Percentiles rank a stretch among this genome's conserved stretches.
phyloP scores from a whole-genome alignment of 2,113 vertebrate genomes.

The Pluvialis apricaria region DNA sequence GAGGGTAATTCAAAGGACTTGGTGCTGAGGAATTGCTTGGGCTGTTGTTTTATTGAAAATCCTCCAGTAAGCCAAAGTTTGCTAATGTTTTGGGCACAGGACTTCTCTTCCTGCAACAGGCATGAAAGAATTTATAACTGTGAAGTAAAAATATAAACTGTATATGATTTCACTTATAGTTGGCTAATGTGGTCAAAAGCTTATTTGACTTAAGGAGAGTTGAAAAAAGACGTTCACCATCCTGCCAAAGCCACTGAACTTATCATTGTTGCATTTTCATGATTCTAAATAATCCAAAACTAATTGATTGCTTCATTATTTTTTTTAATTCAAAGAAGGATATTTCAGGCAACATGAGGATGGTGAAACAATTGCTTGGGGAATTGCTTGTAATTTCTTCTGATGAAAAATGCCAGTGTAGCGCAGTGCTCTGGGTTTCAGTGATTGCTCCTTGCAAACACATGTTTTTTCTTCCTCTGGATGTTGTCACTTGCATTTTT shows the following conservation, averaged over 20 bases:
- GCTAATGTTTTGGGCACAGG: background rate
- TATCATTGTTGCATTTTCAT: background rate
- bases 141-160: background rate
- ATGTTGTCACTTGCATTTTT: background rate
- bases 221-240: too few relatives aligned
- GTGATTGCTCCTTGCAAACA: background rate
- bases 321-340: background rate
- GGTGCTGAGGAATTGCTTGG: background rate
- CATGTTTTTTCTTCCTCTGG: background rate
- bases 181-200: background rate
- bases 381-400: background rate
- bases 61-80: background rate
- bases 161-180: background rate
- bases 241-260: background rate
- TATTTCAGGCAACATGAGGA: background rate
- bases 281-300: background rate
- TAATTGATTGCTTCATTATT: background rate
- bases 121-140: background rate
- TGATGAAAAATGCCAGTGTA: background rate
- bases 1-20: background rate
- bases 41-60: background rate
- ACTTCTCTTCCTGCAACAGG: background rate
- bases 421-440: background rate
- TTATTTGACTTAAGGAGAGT: background rate
- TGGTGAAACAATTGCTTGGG: background rate